Base-by-base conservation (phyloP, 2,888 invertebrate genomes). In the Archaeoteleia sp. region DNA sequence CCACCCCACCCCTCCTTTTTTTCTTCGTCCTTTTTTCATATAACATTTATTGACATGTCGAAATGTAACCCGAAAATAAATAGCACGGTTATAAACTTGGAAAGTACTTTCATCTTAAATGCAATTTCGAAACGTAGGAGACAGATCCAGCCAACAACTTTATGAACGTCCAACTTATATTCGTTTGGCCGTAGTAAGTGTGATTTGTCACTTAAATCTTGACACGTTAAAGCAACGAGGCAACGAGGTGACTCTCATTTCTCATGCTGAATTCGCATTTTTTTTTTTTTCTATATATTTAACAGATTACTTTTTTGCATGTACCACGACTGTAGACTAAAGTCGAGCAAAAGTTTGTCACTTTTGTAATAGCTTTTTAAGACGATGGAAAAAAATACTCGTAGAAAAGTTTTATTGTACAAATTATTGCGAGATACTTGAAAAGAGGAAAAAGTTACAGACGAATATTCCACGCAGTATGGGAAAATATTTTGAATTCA, bases 141-240 rank as follows among this genome's bases (percentile, higher is more conserved):
- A 49, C 43, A 23, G 29, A 61, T 61, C 49, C 55, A 15, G 60
- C 55, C 51, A 29, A 42, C 61, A 67, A 67, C 67, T 55, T 67
- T 67, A 61, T 61, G 61, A 55, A 35, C 61, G 55, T 46, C 61
- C 51, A 67, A 67, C 67, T 67, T 67, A 67, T 67, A 67, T 67
- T 60, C 67, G 60, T 67, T 61, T 61, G 67, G 60, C 60, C 37
- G 49, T 67, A 67, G 60, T 55, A 66, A 60, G 60, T 43, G 55
- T 43, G 60, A 67, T 67, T 67, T 60, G 60, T 60, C 67, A 67
- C 60, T 67, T 67, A 60, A 61, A 67, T 67, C 60, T 49, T 27
- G 67, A 67, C 67, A 67, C 60, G 67, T 67, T 67, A 60, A 55
- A 61, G 55, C 61, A 61, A 67, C 67, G 55, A 55, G 45, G 55